These are phyloP conservation scores for Promerops cafer DNA, from an alignment of 2,113 vertebrate species.

Conservation along the genomic window DNA sequence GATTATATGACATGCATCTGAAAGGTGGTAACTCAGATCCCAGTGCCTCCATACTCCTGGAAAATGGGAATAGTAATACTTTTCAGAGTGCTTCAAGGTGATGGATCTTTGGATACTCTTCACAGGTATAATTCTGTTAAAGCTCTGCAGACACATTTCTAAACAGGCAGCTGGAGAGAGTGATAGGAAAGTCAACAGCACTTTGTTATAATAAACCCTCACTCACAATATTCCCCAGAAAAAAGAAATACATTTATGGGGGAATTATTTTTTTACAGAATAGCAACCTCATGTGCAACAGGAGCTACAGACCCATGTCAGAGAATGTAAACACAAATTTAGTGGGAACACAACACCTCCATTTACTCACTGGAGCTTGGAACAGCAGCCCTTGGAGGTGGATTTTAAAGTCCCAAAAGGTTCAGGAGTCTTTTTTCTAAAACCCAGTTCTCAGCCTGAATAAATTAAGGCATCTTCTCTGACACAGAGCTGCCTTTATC, in stretches of 20 bases:
- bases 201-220: neutral
- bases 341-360: neutral
- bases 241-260: neutral
- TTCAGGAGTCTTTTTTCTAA: neutral
- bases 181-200: neutral
- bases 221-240: neutral
- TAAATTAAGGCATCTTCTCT: neutral
- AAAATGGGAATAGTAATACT: neutral
- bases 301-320: neutral
- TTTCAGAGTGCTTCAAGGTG: neutral
- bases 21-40: neutral
- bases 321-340: neutral
- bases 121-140: neutral
- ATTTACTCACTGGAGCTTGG: neutral
- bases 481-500: neutral
- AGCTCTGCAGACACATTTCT: neutral
- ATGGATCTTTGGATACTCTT: neutral
- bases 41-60: neutral
- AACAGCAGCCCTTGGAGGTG: neutral
- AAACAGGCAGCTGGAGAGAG: slow-evolving; percentile 5
- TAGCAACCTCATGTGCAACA: neutral
- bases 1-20: neutral
- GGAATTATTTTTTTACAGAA: neutral
- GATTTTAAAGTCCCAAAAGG: neutral
- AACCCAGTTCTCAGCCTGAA: neutral